Evolutionary conservation across 2,797 vertebrate genomes (phyloP).

Genomic region (Podarcis lilfordi): DNA sequence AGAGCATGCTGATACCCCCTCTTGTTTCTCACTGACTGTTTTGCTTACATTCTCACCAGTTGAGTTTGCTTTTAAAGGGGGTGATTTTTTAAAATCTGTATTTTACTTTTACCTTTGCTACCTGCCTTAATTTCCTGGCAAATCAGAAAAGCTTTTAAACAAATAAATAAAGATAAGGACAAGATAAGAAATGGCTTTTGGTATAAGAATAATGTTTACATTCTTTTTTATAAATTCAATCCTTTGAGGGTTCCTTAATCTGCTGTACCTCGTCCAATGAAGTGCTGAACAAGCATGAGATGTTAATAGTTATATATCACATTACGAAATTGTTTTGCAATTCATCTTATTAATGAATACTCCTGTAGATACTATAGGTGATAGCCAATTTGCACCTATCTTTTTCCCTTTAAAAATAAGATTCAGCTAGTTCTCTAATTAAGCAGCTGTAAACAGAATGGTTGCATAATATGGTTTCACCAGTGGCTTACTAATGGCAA

Average conservation of each 20-base stretch:
- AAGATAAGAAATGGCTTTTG: conserved; percentile 29
- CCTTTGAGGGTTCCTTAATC: conserved; percentile 55
- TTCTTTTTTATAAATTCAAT: conserved; percentile 26
- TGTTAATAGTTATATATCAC: conserved; percentile 69
- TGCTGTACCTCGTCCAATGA: conserved; percentile 53
- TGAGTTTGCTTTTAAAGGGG: not conserved
- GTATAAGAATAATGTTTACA: not conserved
- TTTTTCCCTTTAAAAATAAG: conserved; percentile 47
- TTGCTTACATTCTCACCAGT: not conserved
- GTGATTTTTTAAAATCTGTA: not conserved
- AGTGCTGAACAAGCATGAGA: conserved; percentile 72
- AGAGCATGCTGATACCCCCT: too few relatives aligned
- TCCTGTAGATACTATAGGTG: conserved; percentile 56
- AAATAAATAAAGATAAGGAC: not conserved
- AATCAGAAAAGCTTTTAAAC: not conserved
- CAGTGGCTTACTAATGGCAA: conserved; percentile 36
- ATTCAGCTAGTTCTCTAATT: conserved; percentile 64
- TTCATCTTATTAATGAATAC: conserved; percentile 66
- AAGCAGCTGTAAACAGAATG: conserved; percentile 65
- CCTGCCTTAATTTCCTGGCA: not conserved
- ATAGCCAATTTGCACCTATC: conserved; percentile 69
- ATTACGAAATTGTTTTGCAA: conserved; percentile 60
- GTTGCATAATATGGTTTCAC: conserved; percentile 43
- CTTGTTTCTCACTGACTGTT: not conserved
- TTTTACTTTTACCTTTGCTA: not conserved